Conservation (phyloP, 2,113 vertebrate species). For the Zosterops borbonicus region DNA sequence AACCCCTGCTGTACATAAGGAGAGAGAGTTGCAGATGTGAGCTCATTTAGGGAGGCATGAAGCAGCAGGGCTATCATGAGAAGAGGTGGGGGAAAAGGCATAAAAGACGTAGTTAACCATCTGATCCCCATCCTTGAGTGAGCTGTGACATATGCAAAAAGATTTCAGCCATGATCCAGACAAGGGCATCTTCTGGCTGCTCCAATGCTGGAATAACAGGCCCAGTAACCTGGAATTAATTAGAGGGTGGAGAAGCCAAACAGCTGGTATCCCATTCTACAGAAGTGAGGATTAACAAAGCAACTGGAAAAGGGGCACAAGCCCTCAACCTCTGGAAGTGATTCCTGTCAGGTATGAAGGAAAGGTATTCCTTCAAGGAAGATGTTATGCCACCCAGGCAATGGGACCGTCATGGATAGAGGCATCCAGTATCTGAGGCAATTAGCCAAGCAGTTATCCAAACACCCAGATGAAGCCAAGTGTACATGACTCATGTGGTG, state of each 20-base stretch:
- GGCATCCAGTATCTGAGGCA: neutral
- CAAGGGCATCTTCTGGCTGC: neutral
- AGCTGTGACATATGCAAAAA: neutral
- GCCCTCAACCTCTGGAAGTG: neutral
- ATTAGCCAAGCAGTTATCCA: neutral
- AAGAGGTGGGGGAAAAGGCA: neutral
- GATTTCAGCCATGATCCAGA: neutral
- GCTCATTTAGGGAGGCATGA: neutral
- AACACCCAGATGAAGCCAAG: neutral
- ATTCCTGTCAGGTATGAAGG: neutral
- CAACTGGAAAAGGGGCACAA: neutral
- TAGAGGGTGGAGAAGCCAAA: neutral
- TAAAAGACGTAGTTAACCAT: neutral
- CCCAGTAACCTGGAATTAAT: neutral
- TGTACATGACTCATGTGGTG: accelerated
- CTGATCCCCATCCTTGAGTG: neutral
- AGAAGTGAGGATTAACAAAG: neutral
- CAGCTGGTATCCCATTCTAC: neutral
- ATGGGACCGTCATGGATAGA: neutral
- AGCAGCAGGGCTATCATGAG: neutral
- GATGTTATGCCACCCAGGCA: neutral
- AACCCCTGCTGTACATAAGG: neutral
- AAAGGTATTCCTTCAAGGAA: neutral
- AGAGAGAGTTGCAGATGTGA: accelerated
- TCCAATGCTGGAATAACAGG: neutral